Evolutionary conservation across 2,888 invertebrate species (phyloP), one percentile per base, ranked within the genome.

Genomic region (Bimastos eiseni): DNA sequence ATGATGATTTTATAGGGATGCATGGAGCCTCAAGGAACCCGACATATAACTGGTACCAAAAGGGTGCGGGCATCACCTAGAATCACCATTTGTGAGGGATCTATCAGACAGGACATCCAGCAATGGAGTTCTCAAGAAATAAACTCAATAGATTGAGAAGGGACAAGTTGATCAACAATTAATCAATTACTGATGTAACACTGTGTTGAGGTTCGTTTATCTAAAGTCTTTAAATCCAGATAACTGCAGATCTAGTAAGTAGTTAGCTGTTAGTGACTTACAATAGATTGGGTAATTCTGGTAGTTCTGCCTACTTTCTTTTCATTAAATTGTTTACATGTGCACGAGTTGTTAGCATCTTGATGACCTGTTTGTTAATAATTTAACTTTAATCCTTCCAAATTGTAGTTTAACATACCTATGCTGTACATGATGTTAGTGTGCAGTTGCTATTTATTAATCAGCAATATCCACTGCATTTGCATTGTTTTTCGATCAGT

Each of bases 161-260:
- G n/a, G n/a, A n/a, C n/a, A n/a, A n/a, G n/a, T n/a, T n/a, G n/a
- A n/a, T n/a, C n/a, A n/a, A n/a, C n/a, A n/a, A n/a, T n/a, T n/a
- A n/a, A n/a, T n/a, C n/a, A n/a, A n/a, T 70, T 70, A 70, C n/a
- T 70, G 70, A 70, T 70, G 70, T 70, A 70, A 70, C 70, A 70
- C n/a, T 70, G 30, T 70, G 30, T 70, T 70, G 30, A 70, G n/a
- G 70, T 70, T 49, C 21, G 6, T 2, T 70, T 70, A 49, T 49
- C 13, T 5, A 30, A 24, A 55, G 55, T 55, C 30, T 55, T 55
- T 55, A 55, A 44, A 70, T 70, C 11, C 70, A 70, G 30, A n/a
- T 70, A 70, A 70, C 70, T 70, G 70, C 70, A 70, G 70, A n/a
- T 70, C 49, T 49, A 49, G 49, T n/a, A 1, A 70, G 70, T 70